A percentile compares a stretch with the other conserved stretches of the same genome.
These are phyloP conservation scores for Eclectus roratus DNA, from an alignment of 2,113 vertebrate genomes.

Conservation along the genomic window DNA sequence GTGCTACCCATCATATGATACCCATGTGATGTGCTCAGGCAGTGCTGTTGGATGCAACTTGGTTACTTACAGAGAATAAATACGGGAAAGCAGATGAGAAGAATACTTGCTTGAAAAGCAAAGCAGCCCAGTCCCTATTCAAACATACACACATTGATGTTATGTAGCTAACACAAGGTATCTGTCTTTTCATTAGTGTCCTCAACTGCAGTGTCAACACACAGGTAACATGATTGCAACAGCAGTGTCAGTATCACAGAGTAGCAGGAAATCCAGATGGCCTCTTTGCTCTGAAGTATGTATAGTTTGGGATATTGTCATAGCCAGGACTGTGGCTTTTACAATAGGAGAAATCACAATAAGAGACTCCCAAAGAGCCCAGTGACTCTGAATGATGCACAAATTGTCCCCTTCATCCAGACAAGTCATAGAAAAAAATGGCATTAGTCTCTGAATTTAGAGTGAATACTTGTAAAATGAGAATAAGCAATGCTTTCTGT, in stretches of 20 bases:
- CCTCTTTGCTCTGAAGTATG: background rate
- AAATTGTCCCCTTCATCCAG: background rate
- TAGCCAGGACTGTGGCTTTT: background rate
- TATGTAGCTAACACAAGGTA: background rate
- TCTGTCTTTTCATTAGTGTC: background rate
- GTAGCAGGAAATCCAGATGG: background rate
- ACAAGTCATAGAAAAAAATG: background rate
- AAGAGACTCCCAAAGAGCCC: background rate
- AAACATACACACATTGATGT: background rate
- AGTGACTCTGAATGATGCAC: background rate
- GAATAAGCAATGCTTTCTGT: background rate
- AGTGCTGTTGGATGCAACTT: background rate
- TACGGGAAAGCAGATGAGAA: background rate
- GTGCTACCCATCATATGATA: background rate
- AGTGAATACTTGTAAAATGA: background rate
- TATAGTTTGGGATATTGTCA: background rate
- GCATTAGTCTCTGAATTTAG: background rate
- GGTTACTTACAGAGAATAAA: background rate
- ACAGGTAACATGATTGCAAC: background rate
- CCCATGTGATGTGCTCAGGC: background rate
- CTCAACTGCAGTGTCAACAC: background rate
- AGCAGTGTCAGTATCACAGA: background rate
- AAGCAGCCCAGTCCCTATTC: background rate
- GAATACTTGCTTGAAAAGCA: background rate
- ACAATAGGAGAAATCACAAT: background rate